Conservation (phyloP, 2,797 vertebrate genomes). For the Thamnophis elegans region DNA sequence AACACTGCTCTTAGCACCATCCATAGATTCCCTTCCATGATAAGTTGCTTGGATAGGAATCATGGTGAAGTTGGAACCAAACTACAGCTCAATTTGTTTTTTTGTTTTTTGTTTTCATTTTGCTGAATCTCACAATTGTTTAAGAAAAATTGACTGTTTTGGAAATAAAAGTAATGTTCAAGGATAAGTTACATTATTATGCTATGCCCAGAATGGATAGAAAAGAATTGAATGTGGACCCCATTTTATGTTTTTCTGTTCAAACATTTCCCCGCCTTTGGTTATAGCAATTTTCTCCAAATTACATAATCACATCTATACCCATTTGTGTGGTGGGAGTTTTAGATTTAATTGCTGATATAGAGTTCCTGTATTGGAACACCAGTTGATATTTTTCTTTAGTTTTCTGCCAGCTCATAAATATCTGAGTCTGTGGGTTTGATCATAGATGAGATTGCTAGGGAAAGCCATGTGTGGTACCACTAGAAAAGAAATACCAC, state of each 20-base stretch:
- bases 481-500: background rate
- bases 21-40: background rate
- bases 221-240: background rate
- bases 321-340: background rate
- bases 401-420: background rate
- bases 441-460: background rate
- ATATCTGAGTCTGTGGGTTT: background rate
- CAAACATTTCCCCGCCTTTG: background rate
- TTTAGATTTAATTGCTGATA: background rate
- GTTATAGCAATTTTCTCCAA: background rate
- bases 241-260: background rate
- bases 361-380: background rate
- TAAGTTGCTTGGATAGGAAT: background rate
- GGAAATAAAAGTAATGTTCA: background rate
- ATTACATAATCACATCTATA: background rate
- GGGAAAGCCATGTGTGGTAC: background rate
- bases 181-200: background rate
- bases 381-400: background rate
- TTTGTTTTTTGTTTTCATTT: background rate
- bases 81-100: background rate
- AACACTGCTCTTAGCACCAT: background rate
- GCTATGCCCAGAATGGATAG: background rate
- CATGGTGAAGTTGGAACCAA: background rate
- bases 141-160: background rate
- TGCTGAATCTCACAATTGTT: background rate